Conservation (phyloP, 1,140 invertebrate species). For the Neocloeon triangulifer region DNA sequence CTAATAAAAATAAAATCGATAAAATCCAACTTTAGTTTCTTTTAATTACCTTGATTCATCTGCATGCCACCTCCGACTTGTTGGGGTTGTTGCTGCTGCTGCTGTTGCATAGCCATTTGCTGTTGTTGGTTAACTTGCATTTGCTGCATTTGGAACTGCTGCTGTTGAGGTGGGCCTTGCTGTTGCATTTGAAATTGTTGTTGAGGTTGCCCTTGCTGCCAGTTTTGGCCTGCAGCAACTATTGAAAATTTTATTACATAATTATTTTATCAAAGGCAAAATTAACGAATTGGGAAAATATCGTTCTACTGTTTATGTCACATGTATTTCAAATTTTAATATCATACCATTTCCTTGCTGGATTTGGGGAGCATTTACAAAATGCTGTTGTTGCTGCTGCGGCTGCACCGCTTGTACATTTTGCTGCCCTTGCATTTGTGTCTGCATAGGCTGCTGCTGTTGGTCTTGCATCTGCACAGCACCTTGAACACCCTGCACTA, state of each 20-base stretch:
- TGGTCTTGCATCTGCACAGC: too few species aligned
- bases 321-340: too few species aligned
- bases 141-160: constrained; percentile 13
- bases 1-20: too few species aligned
- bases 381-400: constrained; percentile 5
- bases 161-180: constrained; percentile 10
- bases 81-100: constrained; percentile 9
- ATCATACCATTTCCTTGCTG: too few species aligned
- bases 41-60: too few species aligned
- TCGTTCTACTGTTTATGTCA: too few species aligned
- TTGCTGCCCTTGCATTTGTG: constrained; percentile 2
- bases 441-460: too few species aligned
- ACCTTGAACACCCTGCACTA: too few species aligned
- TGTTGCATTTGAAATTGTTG: constrained; percentile 5
- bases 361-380: background rate
- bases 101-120: constrained; percentile 10
- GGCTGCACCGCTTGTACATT: constrained; percentile 1
- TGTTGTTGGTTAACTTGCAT: constrained; percentile 9
- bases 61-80: too few species aligned
- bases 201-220: constrained; percentile 6
- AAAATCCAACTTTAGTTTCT: too few species aligned
- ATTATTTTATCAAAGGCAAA: too few species aligned
- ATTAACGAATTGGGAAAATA: too few species aligned
- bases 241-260: background rate
- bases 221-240: constrained; percentile 5